These are phyloP conservation scores for Manis crassicaudata DNA, from an alignment of 2,797 vertebrate species.

Conservation along the genomic window DNA sequence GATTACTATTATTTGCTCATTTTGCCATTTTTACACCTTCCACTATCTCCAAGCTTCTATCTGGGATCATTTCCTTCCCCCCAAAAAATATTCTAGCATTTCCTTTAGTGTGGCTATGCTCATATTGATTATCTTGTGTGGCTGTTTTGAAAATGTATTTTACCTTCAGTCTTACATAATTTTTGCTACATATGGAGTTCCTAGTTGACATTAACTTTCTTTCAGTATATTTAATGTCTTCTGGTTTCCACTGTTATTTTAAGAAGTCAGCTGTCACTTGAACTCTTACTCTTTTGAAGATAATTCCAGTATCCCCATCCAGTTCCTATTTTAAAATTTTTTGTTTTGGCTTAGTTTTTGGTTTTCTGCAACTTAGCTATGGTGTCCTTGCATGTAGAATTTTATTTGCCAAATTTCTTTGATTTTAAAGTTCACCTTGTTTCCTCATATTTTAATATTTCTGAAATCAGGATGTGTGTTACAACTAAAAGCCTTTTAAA, in stretches of 20 bases:
- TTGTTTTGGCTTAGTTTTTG: background rate
- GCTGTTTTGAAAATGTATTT: background rate
- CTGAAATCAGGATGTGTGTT: background rate
- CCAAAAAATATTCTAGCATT: background rate
- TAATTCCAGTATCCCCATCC: background rate
- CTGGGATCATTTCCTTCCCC: background rate
- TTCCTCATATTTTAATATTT: background rate
- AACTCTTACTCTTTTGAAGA: background rate
- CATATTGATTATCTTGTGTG: background rate
- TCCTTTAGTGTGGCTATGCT: background rate
- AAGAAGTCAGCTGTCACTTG: background rate
- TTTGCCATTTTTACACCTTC: background rate
- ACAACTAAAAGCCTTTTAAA: background rate
- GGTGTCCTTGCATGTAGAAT: background rate
- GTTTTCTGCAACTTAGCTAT: background rate
- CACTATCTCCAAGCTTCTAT: background rate
- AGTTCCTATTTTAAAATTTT: background rate
- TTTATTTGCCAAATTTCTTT: background rate
- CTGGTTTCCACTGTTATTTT: background rate
- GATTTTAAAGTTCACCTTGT: background rate
- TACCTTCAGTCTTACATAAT: background rate
- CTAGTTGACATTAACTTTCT: background rate
- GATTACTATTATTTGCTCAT: background rate
- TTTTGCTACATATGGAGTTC: background rate
- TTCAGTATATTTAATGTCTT: background rate